A percentile compares a stretch with the other conserved stretches of the same genome.
phyloP scores from a whole-genome alignment of 2,888 invertebrate species.

The Idaea aversata region DNA sequence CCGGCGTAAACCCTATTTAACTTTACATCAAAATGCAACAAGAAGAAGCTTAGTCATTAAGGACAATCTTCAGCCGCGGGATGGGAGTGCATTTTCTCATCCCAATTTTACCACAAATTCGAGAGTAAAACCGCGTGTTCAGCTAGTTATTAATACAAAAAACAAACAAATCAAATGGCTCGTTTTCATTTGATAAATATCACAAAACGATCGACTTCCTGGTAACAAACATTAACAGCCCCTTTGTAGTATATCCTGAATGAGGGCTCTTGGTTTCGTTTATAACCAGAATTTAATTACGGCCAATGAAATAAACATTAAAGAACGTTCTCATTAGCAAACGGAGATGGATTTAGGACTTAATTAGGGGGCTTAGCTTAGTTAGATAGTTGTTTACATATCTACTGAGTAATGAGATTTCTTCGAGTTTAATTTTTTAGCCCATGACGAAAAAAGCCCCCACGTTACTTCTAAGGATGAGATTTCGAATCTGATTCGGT shows the following conservation, averaged over 20 bases:
- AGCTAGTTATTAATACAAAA: background rate
- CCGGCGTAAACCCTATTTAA: no score
- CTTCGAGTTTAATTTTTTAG: background rate
- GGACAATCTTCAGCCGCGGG: no score
- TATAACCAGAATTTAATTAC: constrained; percentile 25
- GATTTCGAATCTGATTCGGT: no score
- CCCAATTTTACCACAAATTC: no score
- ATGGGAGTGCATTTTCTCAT: no score
- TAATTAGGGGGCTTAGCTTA: background rate
- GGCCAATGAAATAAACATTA: constrained; percentile 34
- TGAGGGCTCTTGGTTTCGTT: background rate
- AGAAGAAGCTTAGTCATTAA: no score
- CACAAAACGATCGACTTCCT: background rate
- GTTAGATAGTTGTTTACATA: background rate
- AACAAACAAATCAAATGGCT: background rate
- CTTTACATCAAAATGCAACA: no score
- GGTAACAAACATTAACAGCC: background rate
- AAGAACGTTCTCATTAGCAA: constrained; percentile 35
- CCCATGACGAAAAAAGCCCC: no score
- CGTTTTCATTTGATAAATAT: background rate
- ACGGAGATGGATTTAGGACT: background rate
- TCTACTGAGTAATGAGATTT: background rate
- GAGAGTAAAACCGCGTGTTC: no score
- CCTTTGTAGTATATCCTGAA: background rate
- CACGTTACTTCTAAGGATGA: no score